These are phyloP conservation scores for Microcaecilia unicolor DNA, from an alignment of 2,797 vertebrate species.

Conservation along the genomic window DNA sequence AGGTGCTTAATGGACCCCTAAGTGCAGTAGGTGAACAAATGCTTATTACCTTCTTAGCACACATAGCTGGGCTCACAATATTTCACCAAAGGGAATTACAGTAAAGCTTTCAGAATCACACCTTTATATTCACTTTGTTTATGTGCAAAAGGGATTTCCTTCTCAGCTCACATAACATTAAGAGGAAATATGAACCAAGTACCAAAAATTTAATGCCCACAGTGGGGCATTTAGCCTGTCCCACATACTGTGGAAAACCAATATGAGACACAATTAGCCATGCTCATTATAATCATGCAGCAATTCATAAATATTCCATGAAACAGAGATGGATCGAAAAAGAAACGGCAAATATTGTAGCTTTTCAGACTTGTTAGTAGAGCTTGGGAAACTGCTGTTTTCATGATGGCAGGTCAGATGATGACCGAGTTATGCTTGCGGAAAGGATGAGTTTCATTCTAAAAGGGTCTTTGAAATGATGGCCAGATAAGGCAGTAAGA, in stretches of 20 bases:
- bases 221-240: background rate
- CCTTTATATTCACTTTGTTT: no score
- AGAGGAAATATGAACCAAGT: background rate
- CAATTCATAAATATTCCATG: constrained; percentile 38
- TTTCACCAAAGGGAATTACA: background rate
- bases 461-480: constrained; percentile 21
- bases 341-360: constrained; percentile 28
- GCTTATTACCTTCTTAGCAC: background rate
- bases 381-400: constrained; percentile 37
- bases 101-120: constrained; percentile 5
- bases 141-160: background rate
- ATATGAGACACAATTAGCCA: constrained; percentile 28
- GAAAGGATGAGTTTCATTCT: constrained; percentile 34
- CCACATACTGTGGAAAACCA: background rate
- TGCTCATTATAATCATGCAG: constrained; percentile 31
- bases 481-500: constrained; percentile 32
- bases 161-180: background rate
- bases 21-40: no score
- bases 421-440: constrained; percentile 39
- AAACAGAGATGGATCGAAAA: constrained; percentile 10
- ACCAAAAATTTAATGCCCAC: constrained; percentile 2
- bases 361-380: constrained; percentile 42
- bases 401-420: constrained; percentile 39
- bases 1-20: no score
- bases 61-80: background rate